Evolutionary conservation across 2,797 vertebrate species (phyloP).

Genomic region (Parambassis ranga): DNA sequence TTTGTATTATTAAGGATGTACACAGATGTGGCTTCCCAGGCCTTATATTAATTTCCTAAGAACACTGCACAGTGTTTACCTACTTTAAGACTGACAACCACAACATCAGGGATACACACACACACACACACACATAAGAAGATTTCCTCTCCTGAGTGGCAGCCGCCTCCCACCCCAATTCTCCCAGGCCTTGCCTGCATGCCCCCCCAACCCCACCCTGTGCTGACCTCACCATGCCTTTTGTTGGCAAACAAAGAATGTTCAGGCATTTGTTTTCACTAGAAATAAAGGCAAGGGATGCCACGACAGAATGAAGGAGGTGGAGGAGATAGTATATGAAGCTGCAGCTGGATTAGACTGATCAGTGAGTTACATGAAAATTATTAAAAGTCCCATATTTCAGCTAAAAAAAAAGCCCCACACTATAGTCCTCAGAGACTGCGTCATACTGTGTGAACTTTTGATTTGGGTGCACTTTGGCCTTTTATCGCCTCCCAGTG

Average conservation of each 20-base stretch:
- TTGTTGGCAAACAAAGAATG: conserved; percentile 81
- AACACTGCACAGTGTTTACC: too few relatives aligned
- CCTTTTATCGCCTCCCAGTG: conserved; percentile 32
- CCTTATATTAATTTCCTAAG: too few relatives aligned
- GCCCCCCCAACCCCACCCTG: conserved; percentile 29
- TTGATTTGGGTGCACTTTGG: conserved; percentile 11
- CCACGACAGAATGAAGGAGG: conserved; percentile 41
- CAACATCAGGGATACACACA: background rate
- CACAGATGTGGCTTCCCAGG: too few relatives aligned
- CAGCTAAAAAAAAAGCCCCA: too few relatives aligned
- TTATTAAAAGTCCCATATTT: background rate
- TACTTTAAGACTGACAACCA: too few relatives aligned
- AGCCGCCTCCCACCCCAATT: conserved; percentile 54
- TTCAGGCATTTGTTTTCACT: conserved; percentile 77
- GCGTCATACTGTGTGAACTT: background rate
- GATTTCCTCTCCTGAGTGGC: conserved; percentile 33
- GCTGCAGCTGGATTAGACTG: conserved; percentile 17
- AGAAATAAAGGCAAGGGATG: conserved; percentile 66
- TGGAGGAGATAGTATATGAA: conserved; percentile 22
- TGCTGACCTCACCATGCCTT: conserved; percentile 74
- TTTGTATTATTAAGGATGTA: too few relatives aligned
- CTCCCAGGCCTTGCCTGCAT: conserved; percentile 48
- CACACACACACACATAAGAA: conserved; percentile 6
- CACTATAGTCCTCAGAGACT: background rate
- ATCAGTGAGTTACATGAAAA: conserved; percentile 6